A percentile compares a stretch with the other conserved stretches of the same genome.
Evolutionary conservation across 2,797 vertebrate species (phyloP).

Genomic region (Artibeus jamaicensis): DNA sequence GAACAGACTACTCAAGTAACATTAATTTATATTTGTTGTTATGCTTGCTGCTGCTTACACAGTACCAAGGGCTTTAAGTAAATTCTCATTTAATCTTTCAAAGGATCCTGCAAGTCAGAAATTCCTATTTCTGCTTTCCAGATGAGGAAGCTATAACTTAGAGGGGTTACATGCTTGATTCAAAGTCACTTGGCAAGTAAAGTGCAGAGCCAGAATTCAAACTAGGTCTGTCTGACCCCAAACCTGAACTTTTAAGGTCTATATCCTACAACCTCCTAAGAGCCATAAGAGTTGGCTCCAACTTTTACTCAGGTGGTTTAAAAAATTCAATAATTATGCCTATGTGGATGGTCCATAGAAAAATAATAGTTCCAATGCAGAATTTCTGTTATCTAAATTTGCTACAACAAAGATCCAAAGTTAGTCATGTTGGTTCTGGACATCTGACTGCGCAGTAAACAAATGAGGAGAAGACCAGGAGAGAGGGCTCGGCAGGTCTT

Average conservation of each 20-base stretch:
- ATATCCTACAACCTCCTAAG: neutral
- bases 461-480: neutral
- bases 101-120: neutral
- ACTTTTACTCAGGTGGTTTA: neutral
- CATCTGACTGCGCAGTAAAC: neutral
- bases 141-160: neutral
- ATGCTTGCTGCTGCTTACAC: neutral
- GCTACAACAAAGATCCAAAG: neutral
- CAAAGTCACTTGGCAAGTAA: neutral
- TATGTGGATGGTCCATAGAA: neutral
- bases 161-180: neutral
- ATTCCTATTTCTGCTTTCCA: neutral
- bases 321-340: neutral
- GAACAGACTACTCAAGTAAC: neutral
- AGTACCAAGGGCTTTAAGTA: neutral
- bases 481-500: neutral
- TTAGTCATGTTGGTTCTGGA: neutral
- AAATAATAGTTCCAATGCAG: neutral
- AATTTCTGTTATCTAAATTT: constrained; percentile 2
- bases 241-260: neutral
- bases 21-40: neutral
- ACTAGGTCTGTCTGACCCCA: neutral
- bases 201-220: neutral
- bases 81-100: neutral
- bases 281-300: neutral